Evolutionary conservation across 2,113 vertebrate species (phyloP), one percentile per base, ranked within the genome.

Genomic region (Zosterops borbonicus): DNA sequence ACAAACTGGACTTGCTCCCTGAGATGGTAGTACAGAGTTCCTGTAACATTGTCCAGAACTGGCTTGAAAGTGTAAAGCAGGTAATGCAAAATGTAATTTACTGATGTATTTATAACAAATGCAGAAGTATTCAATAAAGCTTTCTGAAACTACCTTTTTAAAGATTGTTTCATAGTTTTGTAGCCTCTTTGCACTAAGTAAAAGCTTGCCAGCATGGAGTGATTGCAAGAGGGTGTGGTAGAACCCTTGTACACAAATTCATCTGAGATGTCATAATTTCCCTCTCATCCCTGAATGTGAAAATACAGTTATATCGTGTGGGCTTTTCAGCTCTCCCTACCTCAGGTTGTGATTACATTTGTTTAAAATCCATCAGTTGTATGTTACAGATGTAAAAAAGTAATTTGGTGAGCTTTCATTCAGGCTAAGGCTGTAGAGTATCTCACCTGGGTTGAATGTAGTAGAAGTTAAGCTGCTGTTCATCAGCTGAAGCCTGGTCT

Each of bases 41-140:
- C 35, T 83, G 0, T 19, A 52, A 73, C 50, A 35, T 14, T 1
- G 0, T 1, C 18, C 73, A 31, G 47, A 90, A 58, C 41, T 14
- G n/a, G 28, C 56, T 86, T 49, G 24, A 70, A 70, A 81, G 62
- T 8, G 7, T 67, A 71, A 85, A 67, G 42, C 49, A 82, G 33
- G 47, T 73, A 64, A 71, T 49, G 20, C 50, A 88, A 31, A 92
- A 35, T 65, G 41, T 63, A 41, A 62, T 79, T 74, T 55, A 83
- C 42, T 53, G 53, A 65, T 89, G 28, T 20, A 62, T 62, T 28
- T 78, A 39, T 83, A 63, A 84, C 29, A 88, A 37, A 64, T 67
- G 39, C 35, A 37, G 2, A 95, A 83, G 16, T 28, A 83, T 42
- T 86, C 60, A 97, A 90, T 97, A 95, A 97, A 97, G 71, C 41